Base-by-base conservation (phyloP, 2,888 invertebrate species). In the Sarcophaga carnaria region DNA sequence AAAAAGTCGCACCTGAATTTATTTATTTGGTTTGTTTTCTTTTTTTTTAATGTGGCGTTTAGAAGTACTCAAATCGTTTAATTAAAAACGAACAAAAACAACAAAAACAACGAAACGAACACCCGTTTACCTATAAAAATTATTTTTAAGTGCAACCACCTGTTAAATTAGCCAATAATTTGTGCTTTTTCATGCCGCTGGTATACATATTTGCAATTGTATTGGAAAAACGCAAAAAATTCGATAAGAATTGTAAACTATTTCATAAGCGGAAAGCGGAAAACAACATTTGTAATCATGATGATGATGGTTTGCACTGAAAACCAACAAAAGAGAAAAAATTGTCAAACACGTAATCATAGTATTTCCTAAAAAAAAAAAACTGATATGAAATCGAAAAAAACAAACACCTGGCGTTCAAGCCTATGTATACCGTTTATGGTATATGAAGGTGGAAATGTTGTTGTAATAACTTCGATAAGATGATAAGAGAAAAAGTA, bases 81-180 rank as follows among this genome's bases (percentile, higher is more conserved):
- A 71, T 71, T 71, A 54, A 72, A 72, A n/a, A 37, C n/a, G 54
- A 20, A 12, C 0, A 10, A 37, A 37, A 37, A 37, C 8, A 37
- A 37, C 8, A 37, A 37, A 3, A 37, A 37, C 6, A 37, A 37
- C 37, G 2, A 62, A 69, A n/a, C 22, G 14, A 69, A 69, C 49
- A 69, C 6, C 49, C 49, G 22, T 60, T 60, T 60, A 37, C 10
- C 17, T n/a, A 49, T n/a, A 76, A 54, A 6, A 45, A 78, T 27
- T 78, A 69, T 78, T 74, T 82, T 62, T 82, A 79, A 62, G 79
- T 82, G 75, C 79, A 86, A 85, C 77, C 85, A 82, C 85, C 85
- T 82, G 85, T 62, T 76, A 54, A 70, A 45, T 70, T 75, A 75
- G 54, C 71, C 75, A 78, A 75, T 62, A 71, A 45, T 69, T 4